phyloP scores from a whole-genome alignment of 2,113 vertebrate species.

The Meles meles region DNA sequence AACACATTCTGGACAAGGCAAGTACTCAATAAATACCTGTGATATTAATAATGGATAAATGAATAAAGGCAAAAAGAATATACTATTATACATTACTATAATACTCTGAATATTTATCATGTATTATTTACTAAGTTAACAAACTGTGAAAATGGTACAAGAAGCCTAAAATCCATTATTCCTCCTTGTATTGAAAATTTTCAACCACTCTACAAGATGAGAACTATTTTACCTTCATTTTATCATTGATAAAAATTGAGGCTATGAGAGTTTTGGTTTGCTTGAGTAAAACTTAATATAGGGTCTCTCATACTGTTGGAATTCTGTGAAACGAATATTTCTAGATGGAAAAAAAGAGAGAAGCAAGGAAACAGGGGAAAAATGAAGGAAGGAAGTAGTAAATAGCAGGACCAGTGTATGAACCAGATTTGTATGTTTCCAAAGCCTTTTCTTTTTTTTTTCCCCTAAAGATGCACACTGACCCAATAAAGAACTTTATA shows the following conservation, averaged over 20 bases:
- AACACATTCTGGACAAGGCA: background rate
- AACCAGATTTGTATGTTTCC: background rate
- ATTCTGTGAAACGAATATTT: background rate
- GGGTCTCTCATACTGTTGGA: background rate
- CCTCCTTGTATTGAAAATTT: background rate
- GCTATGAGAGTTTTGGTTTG: background rate
- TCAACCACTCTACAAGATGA: background rate
- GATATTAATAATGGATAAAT: background rate
- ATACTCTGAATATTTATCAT: background rate
- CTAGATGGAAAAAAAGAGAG: too few relatives aligned
- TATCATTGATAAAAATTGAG: background rate
- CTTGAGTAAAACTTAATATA: background rate
- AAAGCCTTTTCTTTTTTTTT: background rate
- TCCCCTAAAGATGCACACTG: background rate
- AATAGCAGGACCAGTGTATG: background rate
- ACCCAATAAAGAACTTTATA: background rate
- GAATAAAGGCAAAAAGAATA: background rate
- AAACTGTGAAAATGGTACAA: background rate
- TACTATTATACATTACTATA: background rate
- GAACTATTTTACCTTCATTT: background rate
- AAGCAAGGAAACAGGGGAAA: rapidly evolving
- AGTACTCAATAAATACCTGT: background rate
- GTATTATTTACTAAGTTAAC: slow-evolving; percentile 6
- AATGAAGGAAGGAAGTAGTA: background rate
- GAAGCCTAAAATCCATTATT: background rate